Evolutionary conservation across 2,888 invertebrate genomes (phyloP).

Genomic region (Lypha dubia): DNA sequence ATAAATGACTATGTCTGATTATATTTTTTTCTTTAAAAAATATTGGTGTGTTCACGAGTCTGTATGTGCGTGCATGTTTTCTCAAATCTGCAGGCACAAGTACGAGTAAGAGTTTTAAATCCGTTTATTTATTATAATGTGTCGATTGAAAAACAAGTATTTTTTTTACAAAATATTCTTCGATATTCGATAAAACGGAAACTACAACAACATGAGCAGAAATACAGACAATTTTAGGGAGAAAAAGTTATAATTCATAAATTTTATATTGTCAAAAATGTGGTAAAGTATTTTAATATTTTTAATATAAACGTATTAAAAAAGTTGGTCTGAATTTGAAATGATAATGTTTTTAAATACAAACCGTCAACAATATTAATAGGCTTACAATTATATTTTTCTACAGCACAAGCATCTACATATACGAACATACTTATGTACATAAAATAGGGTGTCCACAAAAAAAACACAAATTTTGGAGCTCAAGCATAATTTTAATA

Average conservation of each 20-base stretch:
- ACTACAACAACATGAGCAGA: background rate
- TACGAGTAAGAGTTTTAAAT: conserved; percentile 56
- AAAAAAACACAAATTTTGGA: too few species aligned
- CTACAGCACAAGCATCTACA: background rate
- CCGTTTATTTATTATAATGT: conserved; percentile 69
- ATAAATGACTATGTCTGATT: conserved; percentile 49
- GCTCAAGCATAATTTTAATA: too few species aligned
- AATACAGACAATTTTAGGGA: background rate
- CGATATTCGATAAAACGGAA: conserved; percentile 19
- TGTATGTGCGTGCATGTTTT: conserved; percentile 14
- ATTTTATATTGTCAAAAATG: conserved; percentile 57
- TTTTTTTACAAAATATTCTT: conserved; percentile 52
- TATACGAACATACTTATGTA: background rate
- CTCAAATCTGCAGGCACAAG: conserved; percentile 24
- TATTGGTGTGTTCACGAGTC: conserved; percentile 15
- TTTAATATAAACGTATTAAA: conserved; percentile 39
- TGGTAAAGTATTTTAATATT: conserved; percentile 35
- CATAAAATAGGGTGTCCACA: too few species aligned
- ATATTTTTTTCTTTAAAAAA: conserved; percentile 26
- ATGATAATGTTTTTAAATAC: conserved; percentile 63
- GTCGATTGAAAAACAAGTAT: conserved; percentile 68
- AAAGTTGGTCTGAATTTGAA: conserved; percentile 66
- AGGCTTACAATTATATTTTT: conserved; percentile 63
- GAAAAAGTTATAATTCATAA: conserved; percentile 48
- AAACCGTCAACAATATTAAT: conserved; percentile 65